These are phyloP conservation scores for Luffia ferchaultella DNA, from an alignment of 2,888 invertebrate species.

Conservation along the genomic window DNA sequence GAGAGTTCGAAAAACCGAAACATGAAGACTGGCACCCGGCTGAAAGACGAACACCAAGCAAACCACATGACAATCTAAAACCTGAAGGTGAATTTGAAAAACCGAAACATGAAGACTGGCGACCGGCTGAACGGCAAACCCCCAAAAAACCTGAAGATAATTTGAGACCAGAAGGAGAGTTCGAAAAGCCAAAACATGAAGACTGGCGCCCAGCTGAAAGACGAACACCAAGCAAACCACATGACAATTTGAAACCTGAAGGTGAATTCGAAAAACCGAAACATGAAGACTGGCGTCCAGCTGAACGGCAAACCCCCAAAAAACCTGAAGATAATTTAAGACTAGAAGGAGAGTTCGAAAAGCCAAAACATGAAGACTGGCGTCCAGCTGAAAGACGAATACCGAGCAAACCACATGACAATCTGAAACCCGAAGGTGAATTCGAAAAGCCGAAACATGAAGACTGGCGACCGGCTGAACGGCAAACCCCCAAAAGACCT, in stretches of 20 bases:
- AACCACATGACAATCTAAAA: constrained; percentile 45
- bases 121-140: constrained; percentile 40
- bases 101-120: constrained; percentile 33
- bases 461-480: constrained; percentile 42
- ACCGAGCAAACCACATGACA: constrained; percentile 66
- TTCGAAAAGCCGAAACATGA: constrained; percentile 52
- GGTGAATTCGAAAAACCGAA: constrained; percentile 47
- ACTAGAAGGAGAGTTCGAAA: constrained; percentile 64
- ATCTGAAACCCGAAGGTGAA: constrained; percentile 65
- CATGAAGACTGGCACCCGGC: constrained; percentile 39
- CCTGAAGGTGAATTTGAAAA: constrained; percentile 60
- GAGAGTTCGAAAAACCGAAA: constrained; percentile 58
- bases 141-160: constrained; percentile 38
- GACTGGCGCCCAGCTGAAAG: constrained; percentile 42
- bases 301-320: constrained; percentile 47
- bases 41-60: constrained; percentile 24
- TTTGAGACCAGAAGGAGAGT: constrained; percentile 39
- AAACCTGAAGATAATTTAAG: constrained; percentile 67
- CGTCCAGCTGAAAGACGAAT: constrained; percentile 57
- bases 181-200: constrained; percentile 31
- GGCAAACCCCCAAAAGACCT: constrained; percentile 28
- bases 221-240: constrained; percentile 30
- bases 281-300: constrained; percentile 23
- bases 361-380: constrained; percentile 44
- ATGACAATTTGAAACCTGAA: constrained; percentile 60